phyloP scores from a whole-genome alignment of 2,888 invertebrate genomes.

The Cerastoderma edule region DNA sequence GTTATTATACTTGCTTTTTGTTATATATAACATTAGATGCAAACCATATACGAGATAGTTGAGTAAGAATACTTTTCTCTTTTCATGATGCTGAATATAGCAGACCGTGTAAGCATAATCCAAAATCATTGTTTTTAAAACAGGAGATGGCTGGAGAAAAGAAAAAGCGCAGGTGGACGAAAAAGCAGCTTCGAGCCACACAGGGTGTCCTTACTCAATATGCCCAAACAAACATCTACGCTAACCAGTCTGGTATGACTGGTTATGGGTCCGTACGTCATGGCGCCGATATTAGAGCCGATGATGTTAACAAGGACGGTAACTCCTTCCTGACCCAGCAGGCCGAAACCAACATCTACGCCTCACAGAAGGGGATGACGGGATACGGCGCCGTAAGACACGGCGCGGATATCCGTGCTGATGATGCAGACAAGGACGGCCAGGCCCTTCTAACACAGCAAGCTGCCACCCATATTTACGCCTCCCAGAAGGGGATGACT shows the following conservation, averaged over 20 bases:
- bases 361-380: constrained; percentile 82
- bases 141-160: constrained; percentile 55
- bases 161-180: constrained; percentile 55
- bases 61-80: too few relatives aligned
- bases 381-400: constrained; percentile 75
- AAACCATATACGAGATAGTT: too few relatives aligned
- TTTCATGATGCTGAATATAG: too few relatives aligned
- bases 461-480: constrained; percentile 82
- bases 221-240: constrained; percentile 49
- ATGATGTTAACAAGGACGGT: constrained; percentile 57
- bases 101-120: too few relatives aligned
- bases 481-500: constrained; percentile 81
- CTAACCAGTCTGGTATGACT: constrained; percentile 52
- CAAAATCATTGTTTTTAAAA: too few relatives aligned
- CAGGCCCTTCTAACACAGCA: constrained; percentile 79
- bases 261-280: constrained; percentile 69
- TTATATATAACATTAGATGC: constrained; percentile 1
- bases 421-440: constrained; percentile 76
- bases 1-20: constrained; percentile 27
- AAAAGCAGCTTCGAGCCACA: constrained; percentile 52
- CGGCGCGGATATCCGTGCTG: constrained; percentile 81
- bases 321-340: constrained; percentile 63
- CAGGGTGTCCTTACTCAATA: constrained; percentile 48
- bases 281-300: constrained; percentile 70
- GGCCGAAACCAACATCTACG: constrained; percentile 81